Evolutionary conservation across 2,888 invertebrate species (phyloP).

Genomic region (Melieria omissa): DNA sequence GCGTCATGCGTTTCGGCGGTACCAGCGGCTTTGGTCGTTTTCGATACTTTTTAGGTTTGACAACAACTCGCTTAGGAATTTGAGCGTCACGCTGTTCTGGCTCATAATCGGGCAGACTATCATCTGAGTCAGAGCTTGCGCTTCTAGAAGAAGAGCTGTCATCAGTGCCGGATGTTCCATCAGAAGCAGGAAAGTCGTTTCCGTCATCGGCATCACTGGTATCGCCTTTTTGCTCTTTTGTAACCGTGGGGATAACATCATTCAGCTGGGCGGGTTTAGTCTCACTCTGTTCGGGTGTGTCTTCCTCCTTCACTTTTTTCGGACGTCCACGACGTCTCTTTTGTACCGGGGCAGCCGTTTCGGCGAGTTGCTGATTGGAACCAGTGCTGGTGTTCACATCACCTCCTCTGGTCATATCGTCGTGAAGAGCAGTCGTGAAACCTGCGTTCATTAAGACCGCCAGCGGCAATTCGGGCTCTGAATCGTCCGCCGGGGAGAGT

Average conservation of each 20-base stretch:
- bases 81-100: conserved; percentile 56
- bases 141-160: conserved; percentile 52
- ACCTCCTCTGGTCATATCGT: conserved; percentile 18
- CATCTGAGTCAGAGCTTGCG: conserved; percentile 45
- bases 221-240: conserved; percentile 38
- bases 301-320: conserved; percentile 35
- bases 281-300: neutral
- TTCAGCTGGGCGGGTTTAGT: neutral
- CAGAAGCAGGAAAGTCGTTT: conserved; percentile 33
- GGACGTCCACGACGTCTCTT: conserved; percentile 41
- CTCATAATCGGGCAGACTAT: conserved; percentile 51
- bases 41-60: conserved; percentile 60
- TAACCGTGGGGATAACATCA: conserved; percentile 33
- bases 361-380: neutral
- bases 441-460: conserved; percentile 26
- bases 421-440: conserved; percentile 32
- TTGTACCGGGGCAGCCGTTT: neutral
- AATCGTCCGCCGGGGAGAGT: conserved; percentile 36
- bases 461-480: conserved; percentile 39
- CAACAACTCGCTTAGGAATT: conserved; percentile 56
- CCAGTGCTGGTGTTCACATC: conserved; percentile 7
- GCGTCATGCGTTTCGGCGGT: conserved; percentile 57
- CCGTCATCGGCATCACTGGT: conserved; percentile 42
- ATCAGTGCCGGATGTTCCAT: conserved; percentile 49
- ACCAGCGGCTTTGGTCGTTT: conserved; percentile 56